Evolutionary conservation across 64 coral and sea anemone genomes (phyloP), one percentile per base, ranked within the genome.

Genomic region (Pocillopora verrucosa): DNA sequence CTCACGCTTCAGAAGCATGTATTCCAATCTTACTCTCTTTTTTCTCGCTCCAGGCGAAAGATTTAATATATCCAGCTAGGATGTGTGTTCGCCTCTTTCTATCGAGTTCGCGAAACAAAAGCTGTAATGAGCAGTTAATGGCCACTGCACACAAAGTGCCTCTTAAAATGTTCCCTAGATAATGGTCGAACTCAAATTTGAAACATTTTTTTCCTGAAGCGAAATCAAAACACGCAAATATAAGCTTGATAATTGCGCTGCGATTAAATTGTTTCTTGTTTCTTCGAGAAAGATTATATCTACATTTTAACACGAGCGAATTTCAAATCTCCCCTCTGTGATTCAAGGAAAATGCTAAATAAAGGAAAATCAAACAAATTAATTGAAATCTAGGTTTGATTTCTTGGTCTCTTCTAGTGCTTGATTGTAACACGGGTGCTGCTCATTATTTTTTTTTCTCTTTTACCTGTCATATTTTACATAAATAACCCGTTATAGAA

Each of bases 91-190:
- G n/a, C 67, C 61, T 83, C 59, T 20, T 67, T 83, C 62, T 10
- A 12, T n/a, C 16, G 16, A 13, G 22, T 19, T n/a, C n/a, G 19
- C 0, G 38, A 85, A 19, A 70, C 67, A 70, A 85, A 70, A 72
- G 63, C 19, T 9, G 4, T 85, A 72, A 85, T 72, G 34, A 85
- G 1, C 65, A 65, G 82, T 79, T 79, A 79, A 79, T 79, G 59
- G 22, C 37, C 13, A 65, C 16, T 62, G 82, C 61, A 85, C 10
- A 56, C 82, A 65, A 63, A 85, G 82, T 25, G 65, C 64, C 64
- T 85, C 82, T 56, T 85, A 34, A 72, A 85, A 65, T 57, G 57
- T 24, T 70, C 67, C 63, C 57, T 17, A 38, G 20, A 69, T 70
- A 85, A 85, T 72, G 36, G 65, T 11, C 11, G 12, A 37, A 67